Base-by-base conservation (phyloP, 1,140 invertebrate species). In the Neodiprion lecontei region DNA sequence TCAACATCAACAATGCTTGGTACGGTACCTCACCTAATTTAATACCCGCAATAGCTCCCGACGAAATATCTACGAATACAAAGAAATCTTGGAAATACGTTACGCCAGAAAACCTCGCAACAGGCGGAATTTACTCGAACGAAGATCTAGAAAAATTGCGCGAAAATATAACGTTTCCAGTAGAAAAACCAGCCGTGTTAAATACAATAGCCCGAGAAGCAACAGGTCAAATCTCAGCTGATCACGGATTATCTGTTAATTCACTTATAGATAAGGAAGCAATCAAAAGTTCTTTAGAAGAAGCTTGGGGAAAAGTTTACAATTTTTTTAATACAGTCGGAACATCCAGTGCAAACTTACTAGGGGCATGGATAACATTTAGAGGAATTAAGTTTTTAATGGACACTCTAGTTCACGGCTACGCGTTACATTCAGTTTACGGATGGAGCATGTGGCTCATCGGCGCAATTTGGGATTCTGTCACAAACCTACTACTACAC, bases 381-480 rank as follows among this genome's bases (percentile, higher is more conserved):
- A 14, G 11, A 67, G 2, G 9, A 0, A 14, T 53, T 28, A 73
- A 75, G 61, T 53, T 75, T 11, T 9, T 75, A 48, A 69, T 73
- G 1, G 75, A 73, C 48, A 76, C 75, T 14, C 5, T 76, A 8
- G 70, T 76, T 40, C 67, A 74, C 17, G 53, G 40, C 17, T 75
- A 68, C n/a, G 40, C 75, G 1, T 40, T 76, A 21, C 68, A 73
- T 1, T 21, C 71, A 3, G n/a, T 74, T 23, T 74, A 76, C 23
- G 72, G 75, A 61, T 61, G 53, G 53, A 61, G 53, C 53, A 61
- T 61, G 8, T 12, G n/a, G n/a, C 11, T 61, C 11, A 11, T 61
- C 1, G 53, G 53, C 1, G 53, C 53, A 11, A 12, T 61, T 61
- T 61, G 53, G 53, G 53, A 61, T 11, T 11, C 53, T 4, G 11